phyloP scores from a whole-genome alignment of 2,888 invertebrate species.

The Coleophora deauratella region DNA sequence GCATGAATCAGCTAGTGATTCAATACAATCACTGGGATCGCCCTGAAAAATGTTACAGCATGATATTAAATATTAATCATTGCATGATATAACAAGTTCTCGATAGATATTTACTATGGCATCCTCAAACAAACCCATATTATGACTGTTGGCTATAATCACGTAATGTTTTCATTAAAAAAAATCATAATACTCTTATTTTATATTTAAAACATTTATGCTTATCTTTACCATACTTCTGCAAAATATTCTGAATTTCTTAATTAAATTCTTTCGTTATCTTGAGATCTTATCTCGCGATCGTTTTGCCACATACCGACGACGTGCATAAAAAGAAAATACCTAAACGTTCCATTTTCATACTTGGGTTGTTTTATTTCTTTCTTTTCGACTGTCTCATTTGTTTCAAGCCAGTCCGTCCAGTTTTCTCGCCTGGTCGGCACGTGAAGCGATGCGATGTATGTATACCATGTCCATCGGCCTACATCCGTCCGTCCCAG shows the following conservation, averaged over 20 bases:
- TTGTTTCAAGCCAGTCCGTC: not conserved
- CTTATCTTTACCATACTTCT: too few species aligned
- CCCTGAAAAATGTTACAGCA: constrained; percentile 12
- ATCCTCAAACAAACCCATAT: constrained; percentile 12
- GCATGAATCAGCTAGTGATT: constrained; percentile 36
- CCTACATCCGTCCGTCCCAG: constrained; percentile 19
- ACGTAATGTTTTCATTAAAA: constrained; percentile 7
- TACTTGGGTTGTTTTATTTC: not conserved
- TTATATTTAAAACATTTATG: too few species aligned
- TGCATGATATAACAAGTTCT: constrained; percentile 26
- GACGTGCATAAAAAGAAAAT: too few species aligned
- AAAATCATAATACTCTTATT: not conserved
- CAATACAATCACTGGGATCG: constrained; percentile 13
- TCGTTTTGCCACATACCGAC: too few species aligned
- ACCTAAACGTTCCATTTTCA: constrained; percentile 1
- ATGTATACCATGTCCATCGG: constrained; percentile 10
- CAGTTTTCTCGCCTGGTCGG: constrained; percentile 16
- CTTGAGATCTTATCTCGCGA: too few species aligned
- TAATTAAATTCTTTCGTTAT: too few species aligned
- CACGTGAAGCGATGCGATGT: constrained; percentile 9
- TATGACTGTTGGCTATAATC: constrained; percentile 19
- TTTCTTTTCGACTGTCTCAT: too few species aligned
- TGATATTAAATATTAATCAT: constrained; percentile 24
- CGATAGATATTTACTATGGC: constrained; percentile 10
- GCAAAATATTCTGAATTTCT: too few species aligned